Base-by-base conservation (phyloP, 2,888 invertebrate genomes). In the Hydrotaea diabolus region DNA sequence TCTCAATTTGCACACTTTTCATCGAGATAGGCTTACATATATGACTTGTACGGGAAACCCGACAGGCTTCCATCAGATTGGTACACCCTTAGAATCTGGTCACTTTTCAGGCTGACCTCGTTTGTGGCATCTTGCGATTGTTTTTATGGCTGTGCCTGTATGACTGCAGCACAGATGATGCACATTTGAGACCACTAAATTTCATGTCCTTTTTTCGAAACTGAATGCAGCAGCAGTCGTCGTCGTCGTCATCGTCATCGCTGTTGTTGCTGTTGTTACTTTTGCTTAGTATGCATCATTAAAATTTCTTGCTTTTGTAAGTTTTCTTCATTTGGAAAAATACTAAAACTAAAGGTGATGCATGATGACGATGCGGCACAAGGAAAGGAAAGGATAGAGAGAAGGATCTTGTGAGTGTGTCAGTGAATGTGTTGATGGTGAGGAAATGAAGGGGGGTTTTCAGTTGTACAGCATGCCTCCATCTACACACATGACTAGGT, bases 281-380 rank as follows among this genome's bases (percentile, higher is more conserved):
- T 85, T 85, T 85, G 85, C 85, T 85, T 85, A 89, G 90, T 88
- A 89, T 90, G 90, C 90, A 90, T 90, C 90, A 90, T 90, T 90
- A 90, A 89, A 90, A 90, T 89, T 90, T 90, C 83, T 85, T 88
- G 87, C 87, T 85, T 85, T 85, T 85, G 82, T 85, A 80, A 84
- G 80, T 74, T 85, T 78, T 79, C 81, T 78, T 73, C 80, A 77
- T 69, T 80, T 69, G 69, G 69, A 79, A 49, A 85, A 80, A 82
- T 79, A 76, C 78, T 66, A 74, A 59, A 43, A 75, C 57, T 49
- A 53, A 74, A 62, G 46, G 21, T 59, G 46, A 75, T 53, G 26
- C 8, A 71, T 79, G 46, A 79, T 43, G 77, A 79, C 75, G 72
- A 79, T 78, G 77, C 78, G 80, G 64, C 49, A 31, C 72, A 66